Base-by-base conservation (phyloP, 2,797 vertebrate genomes). In the Cephalopachus bancanus region DNA sequence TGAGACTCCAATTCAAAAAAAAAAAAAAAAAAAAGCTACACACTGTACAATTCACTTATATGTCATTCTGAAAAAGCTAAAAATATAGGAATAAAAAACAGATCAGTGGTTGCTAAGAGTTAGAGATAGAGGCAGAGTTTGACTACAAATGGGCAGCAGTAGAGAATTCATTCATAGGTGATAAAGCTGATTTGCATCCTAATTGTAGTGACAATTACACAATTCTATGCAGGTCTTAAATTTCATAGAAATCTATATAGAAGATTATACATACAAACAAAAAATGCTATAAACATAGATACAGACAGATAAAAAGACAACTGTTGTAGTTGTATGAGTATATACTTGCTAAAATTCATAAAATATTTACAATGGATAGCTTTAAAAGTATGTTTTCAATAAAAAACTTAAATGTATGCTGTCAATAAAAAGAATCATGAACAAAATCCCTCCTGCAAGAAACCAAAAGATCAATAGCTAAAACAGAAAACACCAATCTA, bases 241-340 rank as follows among this genome's bases (percentile, higher is more conserved):
- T 69, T 15, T 81, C 57, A 65, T 1, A 74, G 1, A 89, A 44
- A n/a, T 91, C 33, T n/a, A 90, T 3, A 87, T n/a, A 74, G 24
- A 79, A 95, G 33, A 96, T 7, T 71, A 89, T 69, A 69, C 14
- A 93, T 8, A 76, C 1, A n/a, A 62, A 75, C 1, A 62, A 62
- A 89, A 64, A 57, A 57, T 67, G 64, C 9, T 55, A n/a, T 37
- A 53, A 89, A 11, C 12, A 69, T 9, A 76, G 1, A 60, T n/a
- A 30, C 0, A 53, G 26, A 51, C 15, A 59, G 3, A 92, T 12
- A 93, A 10, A 89, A 15, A 60, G 5, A 44, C 2, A 53, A n/a
- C 2, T 79, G 5, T 19, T n/a, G 28, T 3, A 4, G 4, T 33
- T 80, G 8, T 22, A 57, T 17, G 15, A 16, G 6, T 81, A 15